phyloP scores from a whole-genome alignment of 1,140 invertebrate genomes.

The Sycobia sp. region DNA sequence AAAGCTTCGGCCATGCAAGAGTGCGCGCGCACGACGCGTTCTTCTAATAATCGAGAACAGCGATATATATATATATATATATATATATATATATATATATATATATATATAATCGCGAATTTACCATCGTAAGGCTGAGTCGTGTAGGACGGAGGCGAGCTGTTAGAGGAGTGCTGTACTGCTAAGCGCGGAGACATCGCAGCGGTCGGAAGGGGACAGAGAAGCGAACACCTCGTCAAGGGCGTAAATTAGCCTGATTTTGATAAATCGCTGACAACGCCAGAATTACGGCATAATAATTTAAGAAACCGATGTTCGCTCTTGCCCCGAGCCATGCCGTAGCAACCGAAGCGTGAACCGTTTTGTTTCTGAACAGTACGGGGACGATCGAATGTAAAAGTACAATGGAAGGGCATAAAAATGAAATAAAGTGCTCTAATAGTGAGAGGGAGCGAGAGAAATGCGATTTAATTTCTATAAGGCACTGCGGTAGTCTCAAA shows the following conservation, averaged over 20 bases:
- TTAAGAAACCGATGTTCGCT: conserved; percentile 57
- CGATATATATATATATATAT: conserved; percentile 1
- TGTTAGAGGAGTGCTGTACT: too few species aligned
- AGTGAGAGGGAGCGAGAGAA: too few species aligned
- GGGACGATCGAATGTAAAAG: too few species aligned
- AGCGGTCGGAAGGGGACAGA: neutral
- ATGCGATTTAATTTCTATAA: too few species aligned
- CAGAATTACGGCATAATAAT: conserved; percentile 43
- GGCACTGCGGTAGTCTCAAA: too few species aligned
- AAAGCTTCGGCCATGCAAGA: too few species aligned
- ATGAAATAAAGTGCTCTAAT: too few species aligned
- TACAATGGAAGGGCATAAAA: too few species aligned
- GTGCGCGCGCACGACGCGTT: too few species aligned
- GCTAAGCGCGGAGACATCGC: too few species aligned
- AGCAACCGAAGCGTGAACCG: conserved; percentile 47
- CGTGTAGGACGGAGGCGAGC: neutral
- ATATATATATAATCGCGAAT: conserved; percentile 12
- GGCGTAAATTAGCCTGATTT: conserved; percentile 48
- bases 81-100: neutral
- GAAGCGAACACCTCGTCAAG: conserved; percentile 10
- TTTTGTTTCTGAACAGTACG: too few species aligned
- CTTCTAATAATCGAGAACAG: too few species aligned
- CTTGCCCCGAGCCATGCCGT: conserved; percentile 48
- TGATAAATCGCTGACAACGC: conserved; percentile 50
- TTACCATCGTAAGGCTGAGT: neutral